Evolutionary conservation across 1,140 invertebrate genomes (phyloP).

Genomic region (Yoshiicerus persimilis): DNA sequence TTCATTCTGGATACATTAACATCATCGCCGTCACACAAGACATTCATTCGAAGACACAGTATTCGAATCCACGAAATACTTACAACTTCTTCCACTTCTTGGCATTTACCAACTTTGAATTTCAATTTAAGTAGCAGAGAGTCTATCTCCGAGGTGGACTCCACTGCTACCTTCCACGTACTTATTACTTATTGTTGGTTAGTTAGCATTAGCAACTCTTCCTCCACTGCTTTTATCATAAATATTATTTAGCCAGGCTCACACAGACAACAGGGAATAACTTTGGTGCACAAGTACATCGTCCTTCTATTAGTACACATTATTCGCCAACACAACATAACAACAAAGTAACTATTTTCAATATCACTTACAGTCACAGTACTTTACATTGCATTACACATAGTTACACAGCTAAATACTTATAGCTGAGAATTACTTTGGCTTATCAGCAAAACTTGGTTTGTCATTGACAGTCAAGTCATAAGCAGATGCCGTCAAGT

Average conservation of each 20-base stretch:
- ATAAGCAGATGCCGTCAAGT: conserved; percentile 21
- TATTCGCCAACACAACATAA: neutral
- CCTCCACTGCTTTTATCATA: neutral
- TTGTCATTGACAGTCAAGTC: conserved; percentile 20
- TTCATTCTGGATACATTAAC: neutral
- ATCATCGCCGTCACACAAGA: neutral
- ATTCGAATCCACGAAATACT: neutral
- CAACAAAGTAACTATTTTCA: neutral
- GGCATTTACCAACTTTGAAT: neutral
- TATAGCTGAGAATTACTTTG: conserved; percentile 10
- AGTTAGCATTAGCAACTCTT: neutral
- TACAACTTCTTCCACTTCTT: neutral
- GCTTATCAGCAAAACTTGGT: conserved; percentile 19
- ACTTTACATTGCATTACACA: neutral
- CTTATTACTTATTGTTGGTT: neutral
- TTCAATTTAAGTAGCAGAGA: neutral
- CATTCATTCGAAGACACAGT: no score
- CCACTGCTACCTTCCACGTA: neutral
- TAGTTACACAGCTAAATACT: conserved; percentile 1
- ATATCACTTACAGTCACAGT: neutral
- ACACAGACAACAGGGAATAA: neutral
- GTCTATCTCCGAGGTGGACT: neutral
- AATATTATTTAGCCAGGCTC: neutral
- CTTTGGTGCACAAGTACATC: neutral
- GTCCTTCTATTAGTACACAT: neutral